Evolutionary conservation across 1,140 invertebrate genomes (phyloP).

Genomic region (Procambarus clarkii): DNA sequence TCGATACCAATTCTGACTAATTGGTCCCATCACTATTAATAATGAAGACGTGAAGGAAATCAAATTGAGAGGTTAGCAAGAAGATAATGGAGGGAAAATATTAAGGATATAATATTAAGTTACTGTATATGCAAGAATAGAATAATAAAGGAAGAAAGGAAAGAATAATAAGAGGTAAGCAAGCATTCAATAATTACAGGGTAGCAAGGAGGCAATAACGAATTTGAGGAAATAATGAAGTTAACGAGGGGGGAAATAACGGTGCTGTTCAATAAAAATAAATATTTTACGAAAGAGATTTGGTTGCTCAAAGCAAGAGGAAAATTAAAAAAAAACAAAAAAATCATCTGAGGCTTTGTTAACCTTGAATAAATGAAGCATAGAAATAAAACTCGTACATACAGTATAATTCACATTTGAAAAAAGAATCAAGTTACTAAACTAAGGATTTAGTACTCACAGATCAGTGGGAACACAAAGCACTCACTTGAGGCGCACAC

Average conservation of each 20-base stretch:
- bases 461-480: background rate
- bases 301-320: too few species aligned
- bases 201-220: background rate
- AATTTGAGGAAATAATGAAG: background rate
- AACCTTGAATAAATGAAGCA: background rate
- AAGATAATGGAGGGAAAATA: too few species aligned
- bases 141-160: background rate
- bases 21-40: too few species aligned
- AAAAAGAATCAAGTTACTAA: background rate
- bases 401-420: background rate
- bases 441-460: too few species aligned
- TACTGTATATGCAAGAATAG: background rate
- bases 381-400: background rate
- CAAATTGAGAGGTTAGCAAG: too few species aligned
- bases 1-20: too few species aligned
- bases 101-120: too few species aligned
- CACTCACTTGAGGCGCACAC: background rate
- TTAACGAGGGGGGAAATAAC: background rate
- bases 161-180: background rate
- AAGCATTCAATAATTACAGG: background rate
- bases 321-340: too few species aligned
- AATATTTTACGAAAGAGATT: background rate
- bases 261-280: background rate
- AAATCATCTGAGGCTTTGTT: too few species aligned
- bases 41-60: too few species aligned